These are phyloP conservation scores for Hylyphantes graminicola DNA, from an alignment of 1,140 invertebrate species.

Conservation along the genomic window DNA sequence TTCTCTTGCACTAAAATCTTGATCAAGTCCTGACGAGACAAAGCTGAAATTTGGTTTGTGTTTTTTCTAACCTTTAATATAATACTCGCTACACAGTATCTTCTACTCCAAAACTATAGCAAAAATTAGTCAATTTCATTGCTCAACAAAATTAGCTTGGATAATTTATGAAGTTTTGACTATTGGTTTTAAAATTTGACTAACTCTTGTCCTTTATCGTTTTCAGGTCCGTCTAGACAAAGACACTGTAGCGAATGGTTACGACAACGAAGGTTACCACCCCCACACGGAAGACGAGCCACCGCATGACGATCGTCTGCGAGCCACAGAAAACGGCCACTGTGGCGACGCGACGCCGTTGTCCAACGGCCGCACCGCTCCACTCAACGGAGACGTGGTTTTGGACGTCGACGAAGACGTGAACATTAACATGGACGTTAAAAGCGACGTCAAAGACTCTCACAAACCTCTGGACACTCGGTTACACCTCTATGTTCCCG, in stretches of 20 bases:
- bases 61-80: background rate
- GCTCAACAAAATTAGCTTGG: background rate
- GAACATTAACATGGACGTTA: background rate
- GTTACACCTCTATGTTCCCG: constrained; percentile 42
- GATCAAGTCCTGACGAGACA: background rate
- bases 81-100: background rate
- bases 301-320: constrained; percentile 36
- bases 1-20: too few relatives aligned
- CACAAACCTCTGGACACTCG: constrained; percentile 48
- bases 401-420: constrained; percentile 18
- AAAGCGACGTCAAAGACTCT: constrained; percentile 3
- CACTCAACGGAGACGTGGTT: background rate
- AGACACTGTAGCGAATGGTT: constrained; percentile 37
- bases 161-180: background rate
- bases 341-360: constrained; percentile 17
- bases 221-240: constrained; percentile 42
- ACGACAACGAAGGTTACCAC: constrained; percentile 50
- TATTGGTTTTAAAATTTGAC: background rate
- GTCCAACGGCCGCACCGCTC: background rate
- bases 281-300: constrained; percentile 17
- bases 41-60: background rate
- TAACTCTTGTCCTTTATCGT: background rate
- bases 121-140: background rate
- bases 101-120: background rate
- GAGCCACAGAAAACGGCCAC: constrained; percentile 33